Evolutionary conservation across 30 jellyfish, hydroid and myxozoan species (phyloP).

Genomic region (Clytia hemisphaerica): DNA sequence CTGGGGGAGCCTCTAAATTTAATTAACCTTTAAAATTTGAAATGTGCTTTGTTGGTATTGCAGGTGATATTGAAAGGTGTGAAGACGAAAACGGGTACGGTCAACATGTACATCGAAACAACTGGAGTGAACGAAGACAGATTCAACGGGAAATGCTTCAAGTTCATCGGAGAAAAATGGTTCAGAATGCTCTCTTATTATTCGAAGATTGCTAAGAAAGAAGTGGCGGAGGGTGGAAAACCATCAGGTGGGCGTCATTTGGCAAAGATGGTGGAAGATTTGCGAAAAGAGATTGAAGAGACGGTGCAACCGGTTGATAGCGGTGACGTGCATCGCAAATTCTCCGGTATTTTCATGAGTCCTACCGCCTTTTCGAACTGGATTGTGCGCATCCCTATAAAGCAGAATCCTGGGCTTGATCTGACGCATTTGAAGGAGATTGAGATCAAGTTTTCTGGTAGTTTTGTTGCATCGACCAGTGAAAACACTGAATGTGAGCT

Average conservation of each 20-base stretch:
- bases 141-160: constrained; percentile 9
- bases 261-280: neutral
- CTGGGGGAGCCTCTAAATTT: too few species aligned
- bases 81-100: neutral
- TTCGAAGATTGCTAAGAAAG: too few species aligned
- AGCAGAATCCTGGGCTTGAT: neutral
- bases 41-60: too few species aligned
- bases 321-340: neutral
- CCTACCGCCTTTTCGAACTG: neutral
- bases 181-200: too few species aligned
- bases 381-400: neutral
- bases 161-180: constrained; percentile 9
- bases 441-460: neutral
- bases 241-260: neutral
- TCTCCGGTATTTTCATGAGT: neutral
- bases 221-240: too few species aligned
- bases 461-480: neutral
- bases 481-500: too few species aligned
- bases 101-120: neutral
- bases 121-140: constrained; percentile 6
- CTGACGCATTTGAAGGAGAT: neutral
- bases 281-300: too few species aligned
- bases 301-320: too few species aligned
- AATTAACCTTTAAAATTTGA: too few species aligned
- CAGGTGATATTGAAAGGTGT: constrained; percentile 4